These are phyloP conservation scores for Heliconius eleuchia DNA, from an alignment of 1,140 invertebrate genomes.

Conservation along the genomic window DNA sequence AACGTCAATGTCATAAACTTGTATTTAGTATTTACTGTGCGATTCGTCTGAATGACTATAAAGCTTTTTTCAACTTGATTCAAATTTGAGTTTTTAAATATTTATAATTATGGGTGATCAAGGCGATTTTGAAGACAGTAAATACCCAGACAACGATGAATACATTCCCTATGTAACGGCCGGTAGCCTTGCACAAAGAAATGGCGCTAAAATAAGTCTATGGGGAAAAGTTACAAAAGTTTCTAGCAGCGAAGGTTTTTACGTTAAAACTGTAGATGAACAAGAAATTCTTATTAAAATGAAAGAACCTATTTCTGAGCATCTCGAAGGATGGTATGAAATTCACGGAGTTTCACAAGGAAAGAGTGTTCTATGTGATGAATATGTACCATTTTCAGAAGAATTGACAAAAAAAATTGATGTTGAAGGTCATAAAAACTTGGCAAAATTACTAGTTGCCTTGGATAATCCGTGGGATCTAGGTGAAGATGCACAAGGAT, in stretches of 20 bases:
- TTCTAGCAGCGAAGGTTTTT: slow-evolving; percentile 69
- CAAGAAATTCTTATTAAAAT: slow-evolving; percentile 71
- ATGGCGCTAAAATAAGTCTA: slow-evolving; percentile 72
- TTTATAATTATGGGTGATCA: neutral
- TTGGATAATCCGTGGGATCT: slow-evolving; percentile 78
- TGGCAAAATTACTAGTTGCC: slow-evolving; percentile 66
- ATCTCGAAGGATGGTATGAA: slow-evolving; percentile 76
- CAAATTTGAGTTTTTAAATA: neutral
- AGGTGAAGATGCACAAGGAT: slow-evolving; percentile 56
- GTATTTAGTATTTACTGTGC: neutral
- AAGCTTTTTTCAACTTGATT: no score
- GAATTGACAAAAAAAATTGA: slow-evolving; percentile 74
- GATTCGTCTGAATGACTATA: no score
- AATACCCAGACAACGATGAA: slow-evolving; percentile 76
- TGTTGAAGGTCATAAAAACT: slow-evolving; percentile 69
- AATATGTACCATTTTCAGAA: slow-evolving; percentile 69
- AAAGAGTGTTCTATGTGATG: slow-evolving; percentile 73
- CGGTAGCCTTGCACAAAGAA: slow-evolving; percentile 68
- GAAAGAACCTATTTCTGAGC: slow-evolving; percentile 64
- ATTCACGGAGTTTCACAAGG: slow-evolving; percentile 74
- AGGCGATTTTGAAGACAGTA: slow-evolving; percentile 71
- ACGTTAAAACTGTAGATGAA: slow-evolving; percentile 73
- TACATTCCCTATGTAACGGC: slow-evolving; percentile 74
- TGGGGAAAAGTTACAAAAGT: slow-evolving; percentile 77
- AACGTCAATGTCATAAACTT: neutral